Conservation (phyloP, 2,888 invertebrate genomes). For the Thymelicus lineola region DNA sequence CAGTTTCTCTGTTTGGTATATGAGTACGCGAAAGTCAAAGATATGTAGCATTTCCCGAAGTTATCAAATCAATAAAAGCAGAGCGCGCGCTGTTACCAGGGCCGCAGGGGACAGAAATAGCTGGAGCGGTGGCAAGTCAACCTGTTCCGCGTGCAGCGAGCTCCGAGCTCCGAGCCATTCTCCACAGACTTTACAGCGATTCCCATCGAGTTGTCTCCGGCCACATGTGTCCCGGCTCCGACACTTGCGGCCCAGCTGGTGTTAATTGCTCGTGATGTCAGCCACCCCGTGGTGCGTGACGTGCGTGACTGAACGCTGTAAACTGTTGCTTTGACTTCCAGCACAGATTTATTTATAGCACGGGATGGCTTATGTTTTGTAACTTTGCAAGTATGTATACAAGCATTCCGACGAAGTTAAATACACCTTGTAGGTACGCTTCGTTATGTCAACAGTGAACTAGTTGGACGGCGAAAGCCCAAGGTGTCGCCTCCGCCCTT, state of each 20-base stretch:
- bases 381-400: too few species aligned
- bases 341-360: constrained; percentile 5
- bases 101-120: neutral
- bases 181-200: constrained; percentile 8
- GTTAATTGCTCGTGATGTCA: constrained; percentile 32
- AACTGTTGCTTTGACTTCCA: constrained; percentile 16
- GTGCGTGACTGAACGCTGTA: neutral
- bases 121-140: neutral
- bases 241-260: constrained; percentile 29
- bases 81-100: neutral
- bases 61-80: neutral
- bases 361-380: neutral
- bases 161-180: neutral
- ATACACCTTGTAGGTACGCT: too few species aligned
- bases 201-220: constrained; percentile 7
- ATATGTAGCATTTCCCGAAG: neutral
- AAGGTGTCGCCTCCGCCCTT: neutral
- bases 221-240: neutral
- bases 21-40: neutral
- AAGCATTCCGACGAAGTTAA: too few species aligned
- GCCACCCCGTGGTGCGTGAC: constrained; percentile 20
- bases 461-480: neutral
- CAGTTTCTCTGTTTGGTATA: too few species aligned
- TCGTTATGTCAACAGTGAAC: neutral
- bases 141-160: neutral